Percentiles rank a stretch among this genome's conserved stretches.
Conservation (phyloP, 1,140 invertebrate species). For the Atta colombica region DNA sequence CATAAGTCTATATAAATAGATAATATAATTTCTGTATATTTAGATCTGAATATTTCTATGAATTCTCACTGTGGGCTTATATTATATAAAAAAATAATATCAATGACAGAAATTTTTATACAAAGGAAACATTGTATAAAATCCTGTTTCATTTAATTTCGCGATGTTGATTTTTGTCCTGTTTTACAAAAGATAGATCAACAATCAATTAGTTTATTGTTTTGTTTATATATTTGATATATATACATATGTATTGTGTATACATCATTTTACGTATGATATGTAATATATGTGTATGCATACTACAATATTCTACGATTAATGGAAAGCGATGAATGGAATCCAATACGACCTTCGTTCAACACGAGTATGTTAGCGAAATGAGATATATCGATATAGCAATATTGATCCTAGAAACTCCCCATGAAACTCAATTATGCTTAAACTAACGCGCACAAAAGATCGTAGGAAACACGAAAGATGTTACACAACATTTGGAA, state of each 20-base stretch:
- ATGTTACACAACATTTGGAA: background rate
- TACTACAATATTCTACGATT: conserved; percentile 16
- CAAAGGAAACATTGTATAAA: background rate
- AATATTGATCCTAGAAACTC: conserved; percentile 45
- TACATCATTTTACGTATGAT: background rate
- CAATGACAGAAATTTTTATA: background rate
- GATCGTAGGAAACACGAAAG: background rate
- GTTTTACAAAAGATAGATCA: background rate
- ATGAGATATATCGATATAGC: conserved; percentile 50
- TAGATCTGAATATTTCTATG: conserved; percentile 2
- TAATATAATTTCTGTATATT: background rate
- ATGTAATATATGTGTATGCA: background rate
- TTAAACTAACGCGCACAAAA: conserved; percentile 22
- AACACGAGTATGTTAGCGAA: conserved; percentile 48
- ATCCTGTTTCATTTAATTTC: background rate
- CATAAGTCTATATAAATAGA: background rate
- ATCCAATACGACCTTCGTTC: conserved; percentile 17
- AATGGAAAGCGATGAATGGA: conserved; percentile 35
- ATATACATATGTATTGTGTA: background rate
- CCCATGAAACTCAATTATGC: conserved; percentile 47
- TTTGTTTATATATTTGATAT: background rate
- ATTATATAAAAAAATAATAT: background rate
- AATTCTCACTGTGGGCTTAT: background rate
- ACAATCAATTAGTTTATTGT: background rate
- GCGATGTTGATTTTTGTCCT: background rate